A percentile compares a stretch with the other conserved stretches of the same genome.
phyloP scores from a whole-genome alignment of 2,113 vertebrate species.

The Grammomys dolichurus region DNA sequence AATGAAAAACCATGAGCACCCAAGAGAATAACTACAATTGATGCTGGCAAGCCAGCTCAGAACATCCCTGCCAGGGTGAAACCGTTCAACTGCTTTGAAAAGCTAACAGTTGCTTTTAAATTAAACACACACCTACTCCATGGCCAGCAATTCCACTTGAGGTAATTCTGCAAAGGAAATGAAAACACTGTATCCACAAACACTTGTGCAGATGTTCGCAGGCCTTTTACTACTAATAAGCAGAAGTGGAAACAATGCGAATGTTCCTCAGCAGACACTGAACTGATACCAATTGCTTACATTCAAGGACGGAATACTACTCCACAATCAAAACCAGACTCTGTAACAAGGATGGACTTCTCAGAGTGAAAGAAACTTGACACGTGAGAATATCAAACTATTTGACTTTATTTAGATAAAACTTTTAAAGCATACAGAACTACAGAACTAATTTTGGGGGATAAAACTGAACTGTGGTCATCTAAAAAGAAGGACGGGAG shows the following conservation, averaged over 20 bases:
- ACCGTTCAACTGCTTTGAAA: neutral
- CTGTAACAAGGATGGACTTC: constrained; percentile 28
- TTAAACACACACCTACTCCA: constrained; percentile 16
- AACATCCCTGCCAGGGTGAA: neutral
- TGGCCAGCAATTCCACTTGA: constrained; percentile 29
- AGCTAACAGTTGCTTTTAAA: constrained; percentile 40
- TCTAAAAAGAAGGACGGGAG: neutral
- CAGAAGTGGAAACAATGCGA: constrained; percentile 48
- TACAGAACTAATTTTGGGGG: neutral
- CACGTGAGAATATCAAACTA: neutral
- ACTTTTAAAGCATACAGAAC: constrained; percentile 1
- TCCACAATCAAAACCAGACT: constrained; percentile 24
- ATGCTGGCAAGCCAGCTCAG: constrained; percentile 6
- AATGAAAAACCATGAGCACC: constrained; percentile 2
- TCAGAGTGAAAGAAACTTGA: constrained; percentile 35
- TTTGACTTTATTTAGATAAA: constrained; percentile 31
- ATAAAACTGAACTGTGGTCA: neutral
- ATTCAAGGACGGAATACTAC: neutral
- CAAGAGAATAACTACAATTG: constrained; percentile 14
- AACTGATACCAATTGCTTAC: constrained; percentile 16
- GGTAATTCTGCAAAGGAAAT: constrained; percentile 63
- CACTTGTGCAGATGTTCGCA: neutral
- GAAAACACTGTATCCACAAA: constrained; percentile 48
- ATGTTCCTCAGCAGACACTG: neutral
- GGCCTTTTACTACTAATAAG: constrained; percentile 40